These are phyloP conservation scores for Archips xylosteana DNA, from an alignment of 2,888 invertebrate genomes.

Conservation along the genomic window DNA sequence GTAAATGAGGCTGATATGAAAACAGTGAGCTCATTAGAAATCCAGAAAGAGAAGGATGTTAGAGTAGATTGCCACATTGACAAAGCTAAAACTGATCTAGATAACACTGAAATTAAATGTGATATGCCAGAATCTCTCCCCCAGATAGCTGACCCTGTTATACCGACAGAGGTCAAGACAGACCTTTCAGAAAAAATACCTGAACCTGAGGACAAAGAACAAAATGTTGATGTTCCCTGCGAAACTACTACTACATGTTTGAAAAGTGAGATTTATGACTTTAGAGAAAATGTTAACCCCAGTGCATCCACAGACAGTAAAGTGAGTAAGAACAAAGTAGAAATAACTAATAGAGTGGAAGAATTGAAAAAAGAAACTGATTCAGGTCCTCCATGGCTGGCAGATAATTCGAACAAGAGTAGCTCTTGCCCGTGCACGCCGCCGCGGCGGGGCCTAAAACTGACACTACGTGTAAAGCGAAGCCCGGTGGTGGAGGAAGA, in stretches of 20 bases:
- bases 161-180: constrained; percentile 53
- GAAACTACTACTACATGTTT: constrained; percentile 70
- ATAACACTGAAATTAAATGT: constrained; percentile 60
- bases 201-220: constrained; percentile 65
- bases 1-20: constrained; percentile 58
- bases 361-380: constrained; percentile 75
- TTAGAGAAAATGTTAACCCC: constrained; percentile 83
- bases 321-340: constrained; percentile 72
- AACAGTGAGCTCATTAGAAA: constrained; percentile 59
- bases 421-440: constrained; percentile 85
- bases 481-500: constrained; percentile 94
- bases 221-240: constrained; percentile 64
- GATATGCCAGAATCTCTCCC: constrained; percentile 76
- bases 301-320: constrained; percentile 77
- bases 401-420: constrained; percentile 77
- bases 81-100: constrained; percentile 57
- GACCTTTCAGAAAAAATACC: constrained; percentile 58
- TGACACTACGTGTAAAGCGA: constrained; percentile 94
- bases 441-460: constrained; percentile 88
- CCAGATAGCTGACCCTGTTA: constrained; percentile 57
- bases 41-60: constrained; percentile 54
- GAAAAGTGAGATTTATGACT: constrained; percentile 79
- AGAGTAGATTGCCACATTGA: constrained; percentile 54
- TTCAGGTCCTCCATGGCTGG: constrained; percentile 74
- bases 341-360: constrained; percentile 66